These are phyloP conservation scores for Lordiphosa collinella DNA, from an alignment of 1,140 invertebrate genomes.

Conservation along the genomic window DNA sequence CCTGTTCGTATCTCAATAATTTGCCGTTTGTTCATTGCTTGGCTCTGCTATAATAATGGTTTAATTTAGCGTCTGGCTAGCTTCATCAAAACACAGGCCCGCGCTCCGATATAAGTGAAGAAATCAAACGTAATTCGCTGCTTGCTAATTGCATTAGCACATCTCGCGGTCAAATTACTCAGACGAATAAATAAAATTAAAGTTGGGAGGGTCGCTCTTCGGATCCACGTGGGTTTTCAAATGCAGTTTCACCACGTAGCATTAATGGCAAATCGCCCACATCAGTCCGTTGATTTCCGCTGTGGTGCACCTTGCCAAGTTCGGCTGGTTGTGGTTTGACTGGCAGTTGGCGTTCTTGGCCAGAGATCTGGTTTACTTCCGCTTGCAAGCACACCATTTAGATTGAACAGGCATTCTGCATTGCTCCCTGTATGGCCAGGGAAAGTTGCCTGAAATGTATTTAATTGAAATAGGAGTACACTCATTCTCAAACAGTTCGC, in stretches of 20 bases:
- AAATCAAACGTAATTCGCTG: conserved; percentile 15
- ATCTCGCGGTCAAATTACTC: not conserved
- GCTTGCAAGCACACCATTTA: conserved; percentile 16
- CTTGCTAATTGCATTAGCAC: conserved; percentile 27
- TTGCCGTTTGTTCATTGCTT: too few species aligned
- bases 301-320: conserved; percentile 22
- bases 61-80: not conserved
- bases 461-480: too few species aligned
- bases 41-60: too few species aligned
- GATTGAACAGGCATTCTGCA: not conserved
- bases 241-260: too few species aligned
- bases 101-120: not conserved
- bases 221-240: not conserved
- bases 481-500: too few species aligned
- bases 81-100: not conserved
- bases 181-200: not conserved
- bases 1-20: too few species aligned
- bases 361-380: conserved; percentile 36
- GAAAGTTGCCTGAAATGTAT: conserved; percentile 18
- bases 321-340: conserved; percentile 24
- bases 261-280: conserved; percentile 15
- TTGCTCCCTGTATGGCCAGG: conserved; percentile 16
- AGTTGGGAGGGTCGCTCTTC: not conserved
- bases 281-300: conserved; percentile 11
- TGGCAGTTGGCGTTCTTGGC: conserved; percentile 38